Base-by-base conservation (phyloP, 2,113 vertebrate species). In the rat (Rattus norvegicus) region DNA sequence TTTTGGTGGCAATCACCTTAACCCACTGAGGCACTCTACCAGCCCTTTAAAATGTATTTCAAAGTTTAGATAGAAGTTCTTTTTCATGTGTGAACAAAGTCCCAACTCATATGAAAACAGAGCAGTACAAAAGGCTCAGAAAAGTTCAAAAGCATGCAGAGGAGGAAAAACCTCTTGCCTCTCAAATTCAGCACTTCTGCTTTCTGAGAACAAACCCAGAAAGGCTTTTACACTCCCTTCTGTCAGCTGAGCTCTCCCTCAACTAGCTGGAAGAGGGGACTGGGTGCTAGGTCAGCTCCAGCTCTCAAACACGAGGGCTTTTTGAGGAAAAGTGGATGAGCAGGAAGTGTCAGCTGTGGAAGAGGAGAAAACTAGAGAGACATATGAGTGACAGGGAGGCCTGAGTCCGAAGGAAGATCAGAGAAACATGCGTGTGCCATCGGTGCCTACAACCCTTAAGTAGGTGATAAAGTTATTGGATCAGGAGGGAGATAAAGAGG, bases 81-180 rank as follows among this genome's bases (percentile, higher is more conserved):
- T 94, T 91, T 73, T 81, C 30, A 47, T 24, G 33, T 80, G 33
- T n/a, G 47, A 76, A 33, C 52, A 16, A 93, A 75, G 56, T 49
- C 10, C 26, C 56, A 91, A 67, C 61, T 91, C 84, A 86, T 81
- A 22, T 93, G 39, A 91, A 93, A 77, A 77, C 33, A 43, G 73
- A 88, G 49, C 28, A 85, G 22, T 36, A 43, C 13, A 61, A 83
- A 89, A 85, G 92, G 28, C n/a, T 75, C 1, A 17, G 65, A 39
- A 67, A 94, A 94, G 47, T 7, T 19, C 1, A 7, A 86, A 79
- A 81, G 30, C 83, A 49, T 4, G 10, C 9, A 67, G 52, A 76
- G 33, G 28, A 94, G 49, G 79, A 87, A 84, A 92, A 33, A 9
- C 7, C 16, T 36, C 26, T 76, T 39, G 5, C 12, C 59, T 6